Conservation (phyloP, 2,888 invertebrate species). For the Chironomus tentans region DNA sequence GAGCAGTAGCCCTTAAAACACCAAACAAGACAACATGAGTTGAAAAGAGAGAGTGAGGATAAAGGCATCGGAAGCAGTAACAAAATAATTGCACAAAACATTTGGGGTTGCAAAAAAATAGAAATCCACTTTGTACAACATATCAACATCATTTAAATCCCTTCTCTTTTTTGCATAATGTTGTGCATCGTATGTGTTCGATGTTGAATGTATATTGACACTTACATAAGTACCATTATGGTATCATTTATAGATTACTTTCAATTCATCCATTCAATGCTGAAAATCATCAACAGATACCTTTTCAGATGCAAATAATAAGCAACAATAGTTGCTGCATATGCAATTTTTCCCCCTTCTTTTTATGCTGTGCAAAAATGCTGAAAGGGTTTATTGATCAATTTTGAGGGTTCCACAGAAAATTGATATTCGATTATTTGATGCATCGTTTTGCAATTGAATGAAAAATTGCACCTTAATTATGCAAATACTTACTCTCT, state of each 20-base stretch:
- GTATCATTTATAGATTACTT: slow-evolving; percentile 27
- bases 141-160: neutral
- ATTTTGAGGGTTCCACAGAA: slow-evolving; percentile 12
- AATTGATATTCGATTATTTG: neutral
- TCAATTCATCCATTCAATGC: neutral
- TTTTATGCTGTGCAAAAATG: neutral
- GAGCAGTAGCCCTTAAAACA: no score
- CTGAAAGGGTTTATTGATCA: slow-evolving; percentile 20
- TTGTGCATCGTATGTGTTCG: neutral
- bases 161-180: neutral
- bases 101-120: neutral
- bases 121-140: neutral
- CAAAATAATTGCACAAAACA: slow-evolving; percentile 15
- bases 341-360: neutral
- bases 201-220: slow-evolving; percentile 20
- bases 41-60: neutral
- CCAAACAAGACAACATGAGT: no score
- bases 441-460: slow-evolving; percentile 16
- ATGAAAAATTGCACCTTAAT: slow-evolving; percentile 23
- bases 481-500: slow-evolving; percentile 12
- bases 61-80: slow-evolving; percentile 9
- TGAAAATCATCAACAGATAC: neutral
- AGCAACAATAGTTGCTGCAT: neutral
- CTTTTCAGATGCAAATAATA: neutral
- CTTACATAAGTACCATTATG: slow-evolving; percentile 25